Evolutionary conservation across 2,888 invertebrate genomes (phyloP).

Genomic region (Diachrysia chrysitis): DNA sequence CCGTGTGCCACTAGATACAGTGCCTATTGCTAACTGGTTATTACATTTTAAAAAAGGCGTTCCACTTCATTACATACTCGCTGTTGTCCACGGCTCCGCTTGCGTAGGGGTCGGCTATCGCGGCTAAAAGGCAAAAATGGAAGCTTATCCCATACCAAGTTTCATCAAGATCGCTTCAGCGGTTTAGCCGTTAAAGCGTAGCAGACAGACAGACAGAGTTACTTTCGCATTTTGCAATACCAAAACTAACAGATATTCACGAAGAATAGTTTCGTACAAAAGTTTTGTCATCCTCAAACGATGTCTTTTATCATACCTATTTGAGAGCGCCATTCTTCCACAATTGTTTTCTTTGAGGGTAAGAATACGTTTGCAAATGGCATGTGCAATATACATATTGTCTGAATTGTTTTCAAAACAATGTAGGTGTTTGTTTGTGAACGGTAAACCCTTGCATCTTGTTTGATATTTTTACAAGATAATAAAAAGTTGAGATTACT

Average conservation of each 20-base stretch:
- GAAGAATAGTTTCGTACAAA: background rate
- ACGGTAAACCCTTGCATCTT: background rate
- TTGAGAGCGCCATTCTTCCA: constrained; percentile 5
- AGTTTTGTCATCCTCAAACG: constrained; percentile 4
- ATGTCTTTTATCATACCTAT: constrained; percentile 10
- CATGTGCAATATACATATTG: constrained; percentile 6
- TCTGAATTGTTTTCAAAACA: background rate
- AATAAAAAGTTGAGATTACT: no score
- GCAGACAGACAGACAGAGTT: no score
- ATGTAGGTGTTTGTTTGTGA: background rate
- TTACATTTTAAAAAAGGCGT: background rate
- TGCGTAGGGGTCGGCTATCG: no score
- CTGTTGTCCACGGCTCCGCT: no score
- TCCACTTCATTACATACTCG: background rate
- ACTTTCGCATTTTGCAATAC: background rate
- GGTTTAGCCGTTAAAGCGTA: no score
- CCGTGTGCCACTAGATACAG: no score
- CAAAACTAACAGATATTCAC: background rate
- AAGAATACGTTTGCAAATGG: background rate
- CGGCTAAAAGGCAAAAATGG: no score
- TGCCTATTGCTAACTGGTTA: no score
- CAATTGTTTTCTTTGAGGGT: background rate
- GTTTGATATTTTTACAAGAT: background rate
- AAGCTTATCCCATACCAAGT: no score
- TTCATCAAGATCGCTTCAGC: no score